Conservation (phyloP, 1,140 invertebrate species). For the Micrasema longulum region DNA sequence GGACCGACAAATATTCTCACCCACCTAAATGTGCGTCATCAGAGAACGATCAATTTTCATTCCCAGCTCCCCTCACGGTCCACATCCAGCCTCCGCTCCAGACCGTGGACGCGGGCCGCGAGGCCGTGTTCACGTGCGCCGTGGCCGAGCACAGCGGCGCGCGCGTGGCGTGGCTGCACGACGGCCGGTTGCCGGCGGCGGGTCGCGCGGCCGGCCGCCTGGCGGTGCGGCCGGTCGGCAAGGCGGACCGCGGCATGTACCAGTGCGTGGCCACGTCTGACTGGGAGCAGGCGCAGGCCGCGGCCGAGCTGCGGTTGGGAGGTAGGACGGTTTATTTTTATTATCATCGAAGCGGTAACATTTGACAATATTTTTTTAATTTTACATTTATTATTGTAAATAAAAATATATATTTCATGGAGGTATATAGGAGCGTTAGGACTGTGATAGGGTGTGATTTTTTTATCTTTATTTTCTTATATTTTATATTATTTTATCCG, state of each 20-base stretch:
- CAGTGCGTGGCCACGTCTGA: constrained; percentile 90
- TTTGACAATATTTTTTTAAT: too few species aligned
- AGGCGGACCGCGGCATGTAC: constrained; percentile 88
- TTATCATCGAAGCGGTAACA: too few species aligned
- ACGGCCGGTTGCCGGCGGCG: constrained; percentile 72
- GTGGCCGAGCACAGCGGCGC: constrained; percentile 86
- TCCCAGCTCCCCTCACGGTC: constrained; percentile 76
- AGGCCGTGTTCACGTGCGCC: constrained; percentile 86
- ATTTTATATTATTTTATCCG: too few species aligned
- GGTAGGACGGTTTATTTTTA: too few species aligned
- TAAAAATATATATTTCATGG: too few species aligned
- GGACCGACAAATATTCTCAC: too few species aligned
- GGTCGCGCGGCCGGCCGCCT: constrained; percentile 60
- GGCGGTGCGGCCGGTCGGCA: constrained; percentile 77
- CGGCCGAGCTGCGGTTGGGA: constrained; percentile 84
- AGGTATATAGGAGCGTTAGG: too few species aligned
- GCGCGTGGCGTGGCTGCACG: constrained; percentile 85
- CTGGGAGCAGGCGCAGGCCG: constrained; percentile 86
- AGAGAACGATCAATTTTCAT: too few species aligned
- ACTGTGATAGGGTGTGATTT: too few species aligned
- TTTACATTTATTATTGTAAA: too few species aligned
- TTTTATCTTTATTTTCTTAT: constrained; percentile 2
- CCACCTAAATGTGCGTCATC: too few species aligned
- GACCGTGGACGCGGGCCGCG: constrained; percentile 84
- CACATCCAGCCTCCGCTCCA: constrained; percentile 80